These are phyloP conservation scores for Paragorgia papillata DNA, from an alignment of 92 coral and sea anemone genomes.

Conservation along the genomic window DNA sequence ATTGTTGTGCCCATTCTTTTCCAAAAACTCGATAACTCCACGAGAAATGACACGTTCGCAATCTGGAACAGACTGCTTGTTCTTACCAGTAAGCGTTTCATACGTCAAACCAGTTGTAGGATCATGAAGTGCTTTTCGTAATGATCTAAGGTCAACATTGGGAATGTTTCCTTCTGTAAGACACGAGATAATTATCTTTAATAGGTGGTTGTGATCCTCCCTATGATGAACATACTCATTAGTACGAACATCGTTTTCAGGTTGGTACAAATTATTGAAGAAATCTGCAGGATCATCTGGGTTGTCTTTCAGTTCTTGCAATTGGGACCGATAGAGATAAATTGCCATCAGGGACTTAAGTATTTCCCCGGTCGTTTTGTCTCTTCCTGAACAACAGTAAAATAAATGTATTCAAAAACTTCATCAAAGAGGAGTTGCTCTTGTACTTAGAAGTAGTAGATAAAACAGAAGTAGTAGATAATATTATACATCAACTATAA, in stretches of 20 bases:
- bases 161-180: slow-evolving; percentile 36
- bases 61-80: too few relatives aligned
- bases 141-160: slow-evolving; percentile 1
- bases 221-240: slow-evolving; percentile 15
- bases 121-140: slow-evolving; percentile 39
- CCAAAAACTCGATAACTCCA: slow-evolving; percentile 38
- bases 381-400: background rate
- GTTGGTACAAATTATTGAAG: slow-evolving; percentile 8
- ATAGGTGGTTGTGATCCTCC: slow-evolving; percentile 56
- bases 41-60: slow-evolving; percentile 43
- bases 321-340: background rate
- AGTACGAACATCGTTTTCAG: slow-evolving; percentile 21
- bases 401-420: background rate
- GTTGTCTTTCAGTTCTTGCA: background rate
- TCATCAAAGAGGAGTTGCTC: too few relatives aligned
- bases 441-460: background rate
- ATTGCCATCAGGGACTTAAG: slow-evolving; percentile 20
- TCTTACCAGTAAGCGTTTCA: slow-evolving; percentile 51
- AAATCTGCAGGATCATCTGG: slow-evolving; percentile 19
- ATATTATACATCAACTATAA: too few relatives aligned
- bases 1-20: slow-evolving; percentile 3
- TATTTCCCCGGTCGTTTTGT: background rate
- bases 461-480: too few relatives aligned
- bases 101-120: slow-evolving; percentile 52
- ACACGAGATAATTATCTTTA: slow-evolving; percentile 31